Percentiles rank a stretch among this genome's conserved stretches.
phyloP scores from a whole-genome alignment of 53 echinoderm and acorn worm genomes.

The Temnopleurus reevesii region DNA sequence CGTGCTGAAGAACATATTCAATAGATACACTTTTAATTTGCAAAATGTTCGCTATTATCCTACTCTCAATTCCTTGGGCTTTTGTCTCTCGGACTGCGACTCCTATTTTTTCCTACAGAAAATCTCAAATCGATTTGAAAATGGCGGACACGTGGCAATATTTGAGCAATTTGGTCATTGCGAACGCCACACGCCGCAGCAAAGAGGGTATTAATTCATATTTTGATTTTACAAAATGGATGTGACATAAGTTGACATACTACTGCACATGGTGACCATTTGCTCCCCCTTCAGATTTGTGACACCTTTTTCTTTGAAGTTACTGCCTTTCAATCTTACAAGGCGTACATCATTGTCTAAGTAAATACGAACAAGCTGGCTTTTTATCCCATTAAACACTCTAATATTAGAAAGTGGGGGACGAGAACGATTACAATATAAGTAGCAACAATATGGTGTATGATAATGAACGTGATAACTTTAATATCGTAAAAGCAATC shows the following conservation, averaged over 20 bases:
- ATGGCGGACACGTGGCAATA: constrained; percentile 38
- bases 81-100: constrained; percentile 1
- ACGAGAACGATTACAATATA: too few species aligned
- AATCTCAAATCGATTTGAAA: constrained; percentile 32
- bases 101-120: background rate
- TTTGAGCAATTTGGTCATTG: constrained; percentile 4
- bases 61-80: background rate
- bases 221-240: constrained; percentile 29
- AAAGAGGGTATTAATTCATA: constrained; percentile 37
- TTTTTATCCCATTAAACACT: too few species aligned
- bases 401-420: too few species aligned
- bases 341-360: background rate
- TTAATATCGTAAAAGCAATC: too few species aligned
- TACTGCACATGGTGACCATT: constrained; percentile 37
- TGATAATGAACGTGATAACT: too few species aligned
- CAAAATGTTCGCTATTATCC: constrained; percentile 48
- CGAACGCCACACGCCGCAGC: background rate
- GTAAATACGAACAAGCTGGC: background rate
- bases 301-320: constrained; percentile 7
- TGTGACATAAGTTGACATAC: constrained; percentile 20
- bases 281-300: background rate
- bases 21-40: constrained; percentile 55
- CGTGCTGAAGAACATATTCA: constrained; percentile 6
- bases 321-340: background rate
- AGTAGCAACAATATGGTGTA: too few species aligned